Conservation (phyloP, 2,888 invertebrate species). For the Tolmerus cingulatus region DNA sequence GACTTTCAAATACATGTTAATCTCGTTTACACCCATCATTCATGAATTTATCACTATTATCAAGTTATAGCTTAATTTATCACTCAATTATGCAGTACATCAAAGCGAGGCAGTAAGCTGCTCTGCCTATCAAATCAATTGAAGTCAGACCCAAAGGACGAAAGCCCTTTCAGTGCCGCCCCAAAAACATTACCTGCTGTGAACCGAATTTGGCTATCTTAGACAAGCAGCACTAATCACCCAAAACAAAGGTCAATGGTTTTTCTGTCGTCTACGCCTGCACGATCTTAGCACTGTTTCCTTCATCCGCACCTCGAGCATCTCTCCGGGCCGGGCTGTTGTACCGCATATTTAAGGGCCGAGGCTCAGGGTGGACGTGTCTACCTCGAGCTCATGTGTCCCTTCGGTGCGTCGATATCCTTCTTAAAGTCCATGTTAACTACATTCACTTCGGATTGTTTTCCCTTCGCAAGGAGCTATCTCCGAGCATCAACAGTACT, state of each 20-base stretch:
- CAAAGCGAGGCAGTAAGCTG: neutral
- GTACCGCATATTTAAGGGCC: neutral
- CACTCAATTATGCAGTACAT: neutral
- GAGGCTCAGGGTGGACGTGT: neutral
- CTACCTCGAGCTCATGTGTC: neutral
- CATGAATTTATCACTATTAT: neutral
- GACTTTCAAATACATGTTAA: neutral
- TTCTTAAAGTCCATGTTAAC: neutral
- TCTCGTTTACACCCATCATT: neutral
- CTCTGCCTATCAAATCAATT: neutral
- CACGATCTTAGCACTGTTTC: neutral
- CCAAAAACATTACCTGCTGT: neutral
- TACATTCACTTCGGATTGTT: conserved; percentile 4
- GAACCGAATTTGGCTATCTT: neutral
- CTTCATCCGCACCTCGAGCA: neutral
- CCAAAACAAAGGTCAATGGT: neutral
- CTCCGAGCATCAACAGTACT: neutral
- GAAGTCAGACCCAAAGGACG: neutral
- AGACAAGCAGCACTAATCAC: neutral
- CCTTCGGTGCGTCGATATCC: neutral
- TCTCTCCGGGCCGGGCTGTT: neutral
- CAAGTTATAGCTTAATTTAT: neutral
- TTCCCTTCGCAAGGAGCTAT: neutral
- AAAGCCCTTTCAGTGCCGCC: neutral
- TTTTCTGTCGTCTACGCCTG: neutral